Base-by-base conservation (phyloP, 2,797 vertebrate genomes). In the Enteromius trimaculatus region DNA sequence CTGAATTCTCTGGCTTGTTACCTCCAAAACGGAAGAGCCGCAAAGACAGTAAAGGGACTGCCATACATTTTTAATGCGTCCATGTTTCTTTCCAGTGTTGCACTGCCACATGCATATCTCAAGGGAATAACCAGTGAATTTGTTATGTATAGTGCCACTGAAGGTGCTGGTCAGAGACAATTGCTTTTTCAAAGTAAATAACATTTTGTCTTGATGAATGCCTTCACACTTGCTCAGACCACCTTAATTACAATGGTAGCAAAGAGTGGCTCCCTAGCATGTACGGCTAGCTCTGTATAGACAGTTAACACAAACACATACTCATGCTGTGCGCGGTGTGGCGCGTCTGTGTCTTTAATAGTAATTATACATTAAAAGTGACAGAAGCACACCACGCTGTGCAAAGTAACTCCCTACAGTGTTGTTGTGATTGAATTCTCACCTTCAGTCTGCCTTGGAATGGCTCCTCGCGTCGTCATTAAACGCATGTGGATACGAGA, bases 31-130 rank as follows among this genome's bases (percentile, higher is more conserved):
- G 31, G 71, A 53, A 90, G 87, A 91, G 87, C 89, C 83, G 90
- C 88, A 81, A 89, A 37, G 91, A 91, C 85, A 51, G 83, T 91
- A 91, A 89, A 90, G 69, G 84, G 87, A 85, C 79, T 85, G 85
- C 85, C 87, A 88, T 95, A 66, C 85, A 94, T 94, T 92, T 92
- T 95, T 94, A 91, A 94, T 94, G 88, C 1, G 64, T 85, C 86
- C 77, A 82, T 87, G 88, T 90, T 92, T 93, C 92, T 92, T 92
- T 91, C 87, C 92, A 90, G 89, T 89, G 89, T 75, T 14, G 65
- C 42, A 26, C 47, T 34, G 81, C 84, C 84, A 71, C 89, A 94
- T 92, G 88, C 90, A 94, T 94, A 92, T 94, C 94, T 94, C 87
- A 94, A 87, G 90, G 90, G 89, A 93, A 93, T 91, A 92, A 90